A percentile compares a stretch with the other conserved stretches of the same genome.
Evolutionary conservation across 2,888 invertebrate species (phyloP).

Genomic region (Horisme vitalbata): DNA sequence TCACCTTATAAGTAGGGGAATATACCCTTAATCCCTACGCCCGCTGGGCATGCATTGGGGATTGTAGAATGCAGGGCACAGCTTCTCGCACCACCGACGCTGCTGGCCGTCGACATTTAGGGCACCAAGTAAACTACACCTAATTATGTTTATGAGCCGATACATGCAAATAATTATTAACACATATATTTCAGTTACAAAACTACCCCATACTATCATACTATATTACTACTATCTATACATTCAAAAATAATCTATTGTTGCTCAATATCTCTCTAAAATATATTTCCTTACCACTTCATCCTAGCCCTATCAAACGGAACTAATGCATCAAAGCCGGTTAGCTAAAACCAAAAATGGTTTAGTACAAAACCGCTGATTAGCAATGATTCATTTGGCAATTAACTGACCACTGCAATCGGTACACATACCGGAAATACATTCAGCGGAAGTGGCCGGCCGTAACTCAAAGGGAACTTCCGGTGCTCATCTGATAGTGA

Average conservation of each 20-base stretch:
- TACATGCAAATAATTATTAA: too few species aligned
- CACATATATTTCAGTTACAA: too few species aligned
- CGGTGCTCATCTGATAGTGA: constrained; percentile 63
- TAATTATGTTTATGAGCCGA: too few species aligned
- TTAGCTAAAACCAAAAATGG: constrained; percentile 26
- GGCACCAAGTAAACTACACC: too few species aligned
- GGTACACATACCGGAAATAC: constrained; percentile 66
- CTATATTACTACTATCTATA: too few species aligned
- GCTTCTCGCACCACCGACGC: too few species aligned
- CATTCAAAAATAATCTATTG: background rate
- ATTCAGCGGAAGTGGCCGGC: constrained; percentile 68
- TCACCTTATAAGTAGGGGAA: too few species aligned
- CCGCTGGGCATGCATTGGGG: too few species aligned
- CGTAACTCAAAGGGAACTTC: constrained; percentile 75
- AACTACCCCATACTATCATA: too few species aligned
- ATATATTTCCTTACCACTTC: constrained; percentile 1
- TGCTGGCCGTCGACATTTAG: too few species aligned
- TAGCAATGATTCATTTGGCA: constrained; percentile 71
- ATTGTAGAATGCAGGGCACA: too few species aligned
- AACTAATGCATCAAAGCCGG: constrained; percentile 26
- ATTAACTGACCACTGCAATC: constrained; percentile 65
- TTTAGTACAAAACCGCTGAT: constrained; percentile 49
- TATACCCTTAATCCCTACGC: too few species aligned
- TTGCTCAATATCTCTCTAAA: background rate
- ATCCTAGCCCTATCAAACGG: constrained; percentile 12